A percentile compares a stretch with the other conserved stretches of the same genome.
Evolutionary conservation across 2,113 vertebrate species (phyloP).

Genomic region (Carlito syrichta): DNA sequence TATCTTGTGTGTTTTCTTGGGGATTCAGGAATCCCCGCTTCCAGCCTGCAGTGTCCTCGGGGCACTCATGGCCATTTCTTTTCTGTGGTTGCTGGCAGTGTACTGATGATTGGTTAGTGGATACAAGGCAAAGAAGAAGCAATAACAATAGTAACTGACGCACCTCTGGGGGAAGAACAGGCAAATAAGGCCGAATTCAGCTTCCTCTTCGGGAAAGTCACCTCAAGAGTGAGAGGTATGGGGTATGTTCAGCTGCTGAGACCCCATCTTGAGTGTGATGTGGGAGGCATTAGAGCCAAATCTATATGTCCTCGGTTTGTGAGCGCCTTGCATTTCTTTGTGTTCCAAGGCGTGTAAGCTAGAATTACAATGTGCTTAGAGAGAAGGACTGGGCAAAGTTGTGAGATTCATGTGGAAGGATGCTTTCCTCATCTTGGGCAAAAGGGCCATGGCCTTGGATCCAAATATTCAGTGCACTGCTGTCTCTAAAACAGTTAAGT

Average conservation of each 20-base stretch:
- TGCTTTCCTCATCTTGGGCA: not conserved
- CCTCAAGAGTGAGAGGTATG: not conserved
- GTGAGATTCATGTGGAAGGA: not conserved
- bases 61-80: not conserved
- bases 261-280: not conserved
- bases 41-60: too few relatives aligned
- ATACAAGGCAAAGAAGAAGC: not conserved
- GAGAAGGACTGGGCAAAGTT: not conserved
- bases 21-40: not conserved
- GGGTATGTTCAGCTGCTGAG: not conserved
- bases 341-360: not conserved
- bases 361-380: not conserved
- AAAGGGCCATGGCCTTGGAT: not conserved
- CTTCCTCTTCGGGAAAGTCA: not conserved
- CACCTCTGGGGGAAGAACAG: not conserved
- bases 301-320: not conserved
- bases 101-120: not conserved
- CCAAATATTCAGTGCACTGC: not conserved
- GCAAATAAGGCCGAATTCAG: not conserved
- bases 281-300: not conserved
- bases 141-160: not conserved
- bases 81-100: not conserved
- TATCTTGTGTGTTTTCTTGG: not conserved
- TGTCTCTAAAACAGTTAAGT: not conserved
- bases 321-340: not conserved